Evolutionary conservation across 2,797 vertebrate species (phyloP).

Genomic region (Halcyon badia): DNA sequence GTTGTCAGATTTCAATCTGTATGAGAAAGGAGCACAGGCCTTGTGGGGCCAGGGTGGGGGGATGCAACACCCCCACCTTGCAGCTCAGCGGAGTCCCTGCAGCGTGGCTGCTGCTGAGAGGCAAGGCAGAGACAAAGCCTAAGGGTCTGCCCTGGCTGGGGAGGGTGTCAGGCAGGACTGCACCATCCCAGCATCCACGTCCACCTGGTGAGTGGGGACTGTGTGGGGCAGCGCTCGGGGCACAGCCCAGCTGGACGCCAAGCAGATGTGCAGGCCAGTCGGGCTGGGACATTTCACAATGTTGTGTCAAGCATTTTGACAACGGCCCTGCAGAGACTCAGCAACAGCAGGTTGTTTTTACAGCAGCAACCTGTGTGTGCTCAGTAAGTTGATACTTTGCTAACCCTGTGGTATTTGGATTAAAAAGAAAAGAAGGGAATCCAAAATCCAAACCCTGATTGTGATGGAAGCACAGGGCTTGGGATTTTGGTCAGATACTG

Average conservation of each 20-base stretch:
- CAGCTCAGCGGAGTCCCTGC: not conserved
- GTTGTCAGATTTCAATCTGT: not conserved
- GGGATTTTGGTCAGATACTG: not conserved
- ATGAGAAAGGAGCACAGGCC: not conserved
- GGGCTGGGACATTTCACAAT: not conserved
- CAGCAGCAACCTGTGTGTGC: not conserved
- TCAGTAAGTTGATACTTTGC: not conserved
- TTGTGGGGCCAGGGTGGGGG: not conserved
- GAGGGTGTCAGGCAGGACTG: not conserved
- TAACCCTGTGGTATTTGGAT: not conserved
- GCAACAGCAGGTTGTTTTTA: not conserved
- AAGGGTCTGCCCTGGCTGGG: not conserved
- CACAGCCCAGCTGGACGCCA: not conserved
- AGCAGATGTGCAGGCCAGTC: not conserved
- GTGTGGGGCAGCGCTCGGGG: not conserved
- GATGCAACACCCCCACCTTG: fast-evolving
- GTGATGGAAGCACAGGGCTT: not conserved
- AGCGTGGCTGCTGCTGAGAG: no score
- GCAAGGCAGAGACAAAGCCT: not conserved
- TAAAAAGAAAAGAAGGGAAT: not conserved
- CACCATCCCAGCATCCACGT: not conserved
- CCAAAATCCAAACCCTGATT: not conserved
- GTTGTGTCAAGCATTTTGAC: not conserved
- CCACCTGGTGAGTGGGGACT: not conserved
- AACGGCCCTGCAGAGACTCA: not conserved